These are phyloP conservation scores for Lepidothrix coronata DNA, from an alignment of 2,113 vertebrate species.

Conservation along the genomic window DNA sequence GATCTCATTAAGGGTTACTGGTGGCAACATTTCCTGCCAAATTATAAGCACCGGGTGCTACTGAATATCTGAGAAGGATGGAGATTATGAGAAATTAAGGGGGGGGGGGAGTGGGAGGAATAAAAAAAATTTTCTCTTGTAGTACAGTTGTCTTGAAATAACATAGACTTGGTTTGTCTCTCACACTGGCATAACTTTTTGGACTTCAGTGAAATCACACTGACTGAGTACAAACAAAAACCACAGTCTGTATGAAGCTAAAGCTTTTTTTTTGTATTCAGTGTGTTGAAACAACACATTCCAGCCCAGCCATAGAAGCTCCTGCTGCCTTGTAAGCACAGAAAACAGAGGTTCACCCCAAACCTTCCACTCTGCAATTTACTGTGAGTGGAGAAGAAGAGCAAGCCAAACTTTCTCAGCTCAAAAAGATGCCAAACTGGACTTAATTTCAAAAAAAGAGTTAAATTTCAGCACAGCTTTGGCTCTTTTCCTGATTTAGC, in stretches of 20 bases:
- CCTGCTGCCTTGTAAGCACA: background rate
- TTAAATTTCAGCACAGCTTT: background rate
- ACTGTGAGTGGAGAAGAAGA: background rate
- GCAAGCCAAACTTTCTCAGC: background rate
- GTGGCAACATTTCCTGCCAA: background rate
- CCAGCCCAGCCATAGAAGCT: conserved; percentile 25
- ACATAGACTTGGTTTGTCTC: conserved; percentile 43
- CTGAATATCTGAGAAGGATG: background rate
- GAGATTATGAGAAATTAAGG: background rate
- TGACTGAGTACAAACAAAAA: conserved; percentile 59
- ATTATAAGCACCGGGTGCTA: background rate
- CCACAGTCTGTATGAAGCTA: conserved; percentile 25
- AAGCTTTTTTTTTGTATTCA: conserved; percentile 13
- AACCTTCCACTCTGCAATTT: conserved; percentile 3
- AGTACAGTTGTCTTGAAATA: conserved; percentile 32
- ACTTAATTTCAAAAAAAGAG: background rate
- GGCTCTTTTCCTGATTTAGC: background rate
- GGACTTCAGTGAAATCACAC: conserved; percentile 45
- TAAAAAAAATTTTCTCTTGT: conserved; percentile 22
- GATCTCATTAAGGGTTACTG: background rate
- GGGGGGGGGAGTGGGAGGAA: background rate
- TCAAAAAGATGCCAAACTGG: conserved; percentile 5
- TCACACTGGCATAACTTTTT: conserved; percentile 38
- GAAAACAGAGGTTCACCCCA: conserved; percentile 17
- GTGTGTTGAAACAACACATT: conserved; percentile 57